Evolutionary conservation across 2,113 vertebrate genomes (phyloP).

Genomic region (Macquaria ambigua): DNA sequence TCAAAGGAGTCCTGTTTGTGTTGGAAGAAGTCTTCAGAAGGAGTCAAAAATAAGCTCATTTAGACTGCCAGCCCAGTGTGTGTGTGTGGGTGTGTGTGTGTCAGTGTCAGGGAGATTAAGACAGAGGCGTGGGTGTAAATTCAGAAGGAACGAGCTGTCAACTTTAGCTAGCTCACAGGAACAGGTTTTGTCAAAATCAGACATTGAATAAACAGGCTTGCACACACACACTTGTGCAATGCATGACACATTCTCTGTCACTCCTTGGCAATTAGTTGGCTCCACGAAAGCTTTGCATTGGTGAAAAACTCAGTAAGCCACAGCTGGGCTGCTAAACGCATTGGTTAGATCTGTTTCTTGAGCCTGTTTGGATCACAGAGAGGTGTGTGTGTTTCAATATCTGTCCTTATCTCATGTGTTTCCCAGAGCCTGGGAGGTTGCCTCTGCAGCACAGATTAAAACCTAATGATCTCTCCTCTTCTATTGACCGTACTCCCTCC

Average conservation of each 20-base stretch:
- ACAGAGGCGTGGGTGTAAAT: slow-evolving; percentile 51
- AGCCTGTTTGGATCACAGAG: slow-evolving; percentile 4
- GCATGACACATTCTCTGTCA: slow-evolving; percentile 32
- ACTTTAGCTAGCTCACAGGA: slow-evolving; percentile 67
- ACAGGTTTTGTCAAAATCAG: slow-evolving; percentile 75
- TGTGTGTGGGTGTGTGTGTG: slow-evolving; percentile 8
- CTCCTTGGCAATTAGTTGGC: slow-evolving; percentile 16
- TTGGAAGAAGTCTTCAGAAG: slow-evolving; percentile 43
- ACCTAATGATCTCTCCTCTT: slow-evolving; percentile 61
- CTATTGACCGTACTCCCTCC: slow-evolving; percentile 43
- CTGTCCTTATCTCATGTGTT: slow-evolving; percentile 7
- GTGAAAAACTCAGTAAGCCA: slow-evolving; percentile 10
- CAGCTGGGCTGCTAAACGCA: slow-evolving; percentile 6
- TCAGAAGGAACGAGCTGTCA: slow-evolving; percentile 56
- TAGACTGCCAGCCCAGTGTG: background rate
- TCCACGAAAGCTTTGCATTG: slow-evolving; percentile 11
- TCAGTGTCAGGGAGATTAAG: background rate
- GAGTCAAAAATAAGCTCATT: slow-evolving; percentile 61
- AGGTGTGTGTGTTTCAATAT: slow-evolving; percentile 13
- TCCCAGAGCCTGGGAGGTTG: slow-evolving; percentile 31
- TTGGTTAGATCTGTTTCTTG: slow-evolving; percentile 14
- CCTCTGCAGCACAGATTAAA: slow-evolving; percentile 32
- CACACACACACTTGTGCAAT: slow-evolving; percentile 45
- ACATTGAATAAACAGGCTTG: slow-evolving; percentile 53
- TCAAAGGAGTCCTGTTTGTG: slow-evolving; percentile 43